Base-by-base conservation (phyloP, 2,888 invertebrate genomes). In the Cheilosia soror region DNA sequence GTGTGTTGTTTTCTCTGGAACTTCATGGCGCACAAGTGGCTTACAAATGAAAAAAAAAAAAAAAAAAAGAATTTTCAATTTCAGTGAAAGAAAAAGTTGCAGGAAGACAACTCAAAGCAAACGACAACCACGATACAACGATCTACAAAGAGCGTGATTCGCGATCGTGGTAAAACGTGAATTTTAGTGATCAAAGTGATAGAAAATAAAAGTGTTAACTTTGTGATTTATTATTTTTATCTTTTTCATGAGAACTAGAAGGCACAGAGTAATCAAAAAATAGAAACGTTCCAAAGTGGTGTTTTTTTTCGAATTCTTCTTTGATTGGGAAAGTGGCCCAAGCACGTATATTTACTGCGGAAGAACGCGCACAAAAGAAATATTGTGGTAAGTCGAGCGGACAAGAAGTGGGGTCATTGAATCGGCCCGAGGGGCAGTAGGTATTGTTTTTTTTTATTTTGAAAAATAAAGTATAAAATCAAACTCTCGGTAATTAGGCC, bases 81-180 rank as follows among this genome's bases (percentile, higher is more conserved):
- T 80, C 33, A 83, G 73, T 83, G 68, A 83, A 83, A 83, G 83
- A 83, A 79, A 79, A 79, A 83, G 83, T 83, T 40, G 53, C 53
- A 27, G 57, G 57, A 73, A 83, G 49, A 15, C 27, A 71, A 20
- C 7, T 3, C 13, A 60, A 37, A 49, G 27, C 37, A 37, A 37
- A 37, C 25, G 49, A 47, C 2, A 42, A 71, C 37, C 9, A 20
- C n/a, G 5, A 47, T 47, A n/a, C 31, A 5, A 60, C 27, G 71
- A 69, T 68, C n/a, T n/a, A 63, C 73, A 27, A 68, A 62, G 25
- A 75, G 55, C n/a, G 62, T 58, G 53, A 77, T 58, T 60, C 37
- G 58, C 25, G 60, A 62, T 71, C 77, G 66, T 57, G 20, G 20
- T 58, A 76, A 58, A 57, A 33, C 49, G 57, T 15, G 20, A 53